These are phyloP conservation scores for Bombus pyrosoma DNA, from an alignment of 1,140 invertebrate species.

Conservation along the genomic window DNA sequence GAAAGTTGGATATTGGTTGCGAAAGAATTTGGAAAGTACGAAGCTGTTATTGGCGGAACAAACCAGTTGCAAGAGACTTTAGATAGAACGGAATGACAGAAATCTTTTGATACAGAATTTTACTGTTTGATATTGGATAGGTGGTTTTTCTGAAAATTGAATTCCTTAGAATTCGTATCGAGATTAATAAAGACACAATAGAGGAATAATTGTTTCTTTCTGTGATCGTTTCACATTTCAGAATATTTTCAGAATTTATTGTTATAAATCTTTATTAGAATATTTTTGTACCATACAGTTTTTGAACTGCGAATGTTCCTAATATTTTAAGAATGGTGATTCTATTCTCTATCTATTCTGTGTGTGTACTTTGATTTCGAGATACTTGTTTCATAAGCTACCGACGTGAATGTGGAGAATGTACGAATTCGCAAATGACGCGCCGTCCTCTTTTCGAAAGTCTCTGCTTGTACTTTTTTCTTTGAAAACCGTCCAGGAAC, in stretches of 20 bases:
- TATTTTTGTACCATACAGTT: not conserved
- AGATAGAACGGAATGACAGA: not conserved
- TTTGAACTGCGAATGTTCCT: not conserved
- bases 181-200: too few species aligned
- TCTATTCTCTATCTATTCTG: not conserved
- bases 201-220: too few species aligned
- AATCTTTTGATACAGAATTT: not conserved
- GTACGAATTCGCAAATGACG: not conserved
- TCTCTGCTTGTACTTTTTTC: not conserved
- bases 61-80: not conserved
- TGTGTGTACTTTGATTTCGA: not conserved
- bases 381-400: not conserved
- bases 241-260: not conserved
- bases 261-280: not conserved
- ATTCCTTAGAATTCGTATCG: too few species aligned
- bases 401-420: not conserved
- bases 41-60: not conserved
- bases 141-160: too few species aligned
- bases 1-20: not conserved
- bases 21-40: not conserved
- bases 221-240: too few species aligned
- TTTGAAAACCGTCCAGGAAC: constrained; percentile 48
- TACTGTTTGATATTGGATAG: not conserved
- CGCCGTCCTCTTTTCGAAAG: constrained; percentile 25
- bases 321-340: not conserved